These are phyloP conservation scores for Chymomyza amoena DNA, from an alignment of 2,888 invertebrate genomes.

Conservation along the genomic window DNA sequence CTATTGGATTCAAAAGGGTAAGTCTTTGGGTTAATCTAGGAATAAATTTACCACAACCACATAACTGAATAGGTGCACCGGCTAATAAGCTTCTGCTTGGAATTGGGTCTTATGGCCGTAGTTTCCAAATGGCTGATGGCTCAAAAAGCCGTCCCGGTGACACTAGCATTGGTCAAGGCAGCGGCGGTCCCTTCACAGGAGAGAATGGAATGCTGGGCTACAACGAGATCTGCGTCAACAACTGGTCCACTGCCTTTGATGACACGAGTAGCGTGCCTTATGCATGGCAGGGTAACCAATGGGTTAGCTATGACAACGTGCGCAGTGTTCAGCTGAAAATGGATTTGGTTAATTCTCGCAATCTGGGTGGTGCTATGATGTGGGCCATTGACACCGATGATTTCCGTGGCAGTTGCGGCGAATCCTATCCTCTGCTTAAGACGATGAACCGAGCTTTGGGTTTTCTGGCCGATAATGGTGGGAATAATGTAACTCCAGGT, in stretches of 20 bases:
- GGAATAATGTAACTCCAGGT: constrained; percentile 15
- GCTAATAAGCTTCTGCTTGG: constrained; percentile 91
- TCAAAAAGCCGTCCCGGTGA: constrained; percentile 50
- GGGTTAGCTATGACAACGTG: constrained; percentile 94
- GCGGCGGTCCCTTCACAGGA: constrained; percentile 81
- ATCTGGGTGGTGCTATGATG: constrained; percentile 85
- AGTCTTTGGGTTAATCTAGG: background rate
- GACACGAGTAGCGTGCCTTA: constrained; percentile 83
- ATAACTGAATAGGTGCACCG: constrained; percentile 77
- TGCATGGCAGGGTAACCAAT: constrained; percentile 90
- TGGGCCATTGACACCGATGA: constrained; percentile 94
- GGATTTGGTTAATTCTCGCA: constrained; percentile 88
- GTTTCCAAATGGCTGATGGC: constrained; percentile 86
- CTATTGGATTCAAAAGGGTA: constrained; percentile 84
- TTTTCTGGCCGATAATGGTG: background rate
- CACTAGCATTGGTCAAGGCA: constrained; percentile 43
- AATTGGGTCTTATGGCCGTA: constrained; percentile 91
- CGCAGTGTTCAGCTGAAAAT: constrained; percentile 89
- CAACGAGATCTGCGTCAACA: constrained; percentile 83
- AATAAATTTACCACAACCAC: no score
- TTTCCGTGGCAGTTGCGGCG: constrained; percentile 89
- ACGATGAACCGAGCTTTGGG: constrained; percentile 57
- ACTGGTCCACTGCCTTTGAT: constrained; percentile 68
- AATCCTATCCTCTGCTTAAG: constrained; percentile 75
- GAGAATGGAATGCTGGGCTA: constrained; percentile 84